Evolutionary conservation across 2,113 vertebrate species (phyloP), one percentile per base, ranked within the genome.

Genomic region (Hippopotamus amphibius): DNA sequence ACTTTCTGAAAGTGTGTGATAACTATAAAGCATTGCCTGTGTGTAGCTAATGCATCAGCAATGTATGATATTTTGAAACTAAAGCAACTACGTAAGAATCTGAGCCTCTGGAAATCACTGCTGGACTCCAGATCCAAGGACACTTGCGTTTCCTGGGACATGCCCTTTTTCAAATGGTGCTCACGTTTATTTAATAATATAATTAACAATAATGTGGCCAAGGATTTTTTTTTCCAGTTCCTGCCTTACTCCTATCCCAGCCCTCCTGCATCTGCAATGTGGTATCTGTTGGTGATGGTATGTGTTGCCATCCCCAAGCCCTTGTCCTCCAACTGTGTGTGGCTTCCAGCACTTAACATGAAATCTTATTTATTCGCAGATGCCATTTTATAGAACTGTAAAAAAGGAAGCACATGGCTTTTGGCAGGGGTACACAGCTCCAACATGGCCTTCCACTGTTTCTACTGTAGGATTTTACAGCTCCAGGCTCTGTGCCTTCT

Each of bases 361-460:
- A 76, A 94, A 79, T 85, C 88, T 80, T 88, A 41, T 74, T 93
- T 95, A 88, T 71, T 90, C 81, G 92, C 93, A 95, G 84, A 76
- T 85, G 93, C 77, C 66, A 71, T 94, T 97, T 96, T 95, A 95
- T 88, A 93, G 93, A 97, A 83, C 88, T 90, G 28, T 91, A 57
- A 96, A 96, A 92, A 86, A 22, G 26, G 69, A 48, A 93, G 91
- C 84, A 76, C 63, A 59, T 95, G 93, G 81, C 69, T 61, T 97
- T 84, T 46, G n/a, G n/a, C n/a, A 33, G 72, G 59, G 63, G 3
- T 21, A 0, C 16, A 16, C 30, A 46, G 15, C 48, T 88, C 80
- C 48, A 46, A 11, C 28, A 3, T 79, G 74, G 68, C 65, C 84
- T 89, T 85, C 82, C 57, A 19, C 43, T 30, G 12, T 68, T 91